Percentiles rank a stretch among this genome's conserved stretches.
Conservation (phyloP, 1,140 invertebrate species). For the Formica selysi region DNA sequence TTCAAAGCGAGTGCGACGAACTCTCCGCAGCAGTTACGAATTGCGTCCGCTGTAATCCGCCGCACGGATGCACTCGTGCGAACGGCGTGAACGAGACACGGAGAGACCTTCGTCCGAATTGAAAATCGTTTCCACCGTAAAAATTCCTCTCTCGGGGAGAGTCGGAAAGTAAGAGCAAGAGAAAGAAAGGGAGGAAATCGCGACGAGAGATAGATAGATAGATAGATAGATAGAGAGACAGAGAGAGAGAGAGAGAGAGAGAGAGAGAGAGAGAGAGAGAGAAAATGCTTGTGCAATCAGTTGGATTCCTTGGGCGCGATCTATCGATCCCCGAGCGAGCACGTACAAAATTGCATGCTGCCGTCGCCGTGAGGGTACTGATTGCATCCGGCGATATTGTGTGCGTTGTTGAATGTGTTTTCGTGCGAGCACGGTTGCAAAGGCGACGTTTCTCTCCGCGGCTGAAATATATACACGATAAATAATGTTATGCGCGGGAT, state of each 20-base stretch:
- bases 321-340: conserved; percentile 56
- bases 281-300: conserved; percentile 30
- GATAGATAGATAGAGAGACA: too few relatives aligned
- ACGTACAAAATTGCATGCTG: conserved; percentile 73
- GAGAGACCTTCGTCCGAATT: conserved; percentile 12
- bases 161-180: not conserved
- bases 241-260: not conserved
- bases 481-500: conserved; percentile 39
- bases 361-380: conserved; percentile 46
- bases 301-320: conserved; percentile 52
- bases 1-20: conserved; percentile 47
- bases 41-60: conserved; percentile 38
- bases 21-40: conserved; percentile 36
- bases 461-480: conserved; percentile 11
- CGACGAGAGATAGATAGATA: not conserved
- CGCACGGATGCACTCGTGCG: conserved; percentile 41
- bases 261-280: not conserved
- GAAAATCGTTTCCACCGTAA: conserved; percentile 59
- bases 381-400: conserved; percentile 63
- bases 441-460: not conserved
- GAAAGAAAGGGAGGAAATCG: not conserved
- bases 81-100: conserved; percentile 9
- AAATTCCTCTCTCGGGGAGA: not conserved
- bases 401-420: conserved; percentile 56
- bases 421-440: conserved; percentile 2